A percentile compares a stretch with the other conserved stretches of the same genome.
These are phyloP conservation scores for Zophobas morio DNA, from an alignment of 1,140 invertebrate species.

Conservation along the genomic window DNA sequence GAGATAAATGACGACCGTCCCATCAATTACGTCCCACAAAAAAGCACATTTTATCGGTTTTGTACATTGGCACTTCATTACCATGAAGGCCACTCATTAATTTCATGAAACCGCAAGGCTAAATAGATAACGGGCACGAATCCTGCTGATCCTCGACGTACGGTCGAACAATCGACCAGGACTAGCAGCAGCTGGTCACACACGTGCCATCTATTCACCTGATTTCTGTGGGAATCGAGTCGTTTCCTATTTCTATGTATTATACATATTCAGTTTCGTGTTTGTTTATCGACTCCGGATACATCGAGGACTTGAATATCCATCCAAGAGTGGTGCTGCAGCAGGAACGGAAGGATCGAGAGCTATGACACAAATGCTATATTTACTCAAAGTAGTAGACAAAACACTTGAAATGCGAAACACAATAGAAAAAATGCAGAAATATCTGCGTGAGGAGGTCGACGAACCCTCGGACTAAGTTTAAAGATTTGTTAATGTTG, in stretches of 20 bases:
- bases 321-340: not conserved
- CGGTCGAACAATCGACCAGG: not conserved
- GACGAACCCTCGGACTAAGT: slow-evolving; percentile 41
- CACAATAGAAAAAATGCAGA: slow-evolving; percentile 45
- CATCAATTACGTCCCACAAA: slow-evolving; percentile 26
- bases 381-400: slow-evolving; percentile 27
- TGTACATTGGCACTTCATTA: slow-evolving; percentile 28
- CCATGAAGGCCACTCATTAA: not conserved
- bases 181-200: not conserved
- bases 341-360: not conserved
- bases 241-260: not conserved
- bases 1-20: slow-evolving; percentile 7
- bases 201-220: slow-evolving; percentile 19
- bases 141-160: not conserved
- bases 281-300: not conserved
- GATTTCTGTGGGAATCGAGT: not conserved
- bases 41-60: slow-evolving; percentile 2
- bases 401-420: slow-evolving; percentile 42
- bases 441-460: slow-evolving; percentile 41
- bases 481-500: slow-evolving; percentile 45
- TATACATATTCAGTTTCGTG: slow-evolving; percentile 1
- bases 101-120: slow-evolving; percentile 36
- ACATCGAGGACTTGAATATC: not conserved
- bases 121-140: slow-evolving; percentile 25
- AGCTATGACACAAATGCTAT: slow-evolving; percentile 15